Conservation (phyloP, 1,140 invertebrate species). For the Wiebesia pumilae region DNA sequence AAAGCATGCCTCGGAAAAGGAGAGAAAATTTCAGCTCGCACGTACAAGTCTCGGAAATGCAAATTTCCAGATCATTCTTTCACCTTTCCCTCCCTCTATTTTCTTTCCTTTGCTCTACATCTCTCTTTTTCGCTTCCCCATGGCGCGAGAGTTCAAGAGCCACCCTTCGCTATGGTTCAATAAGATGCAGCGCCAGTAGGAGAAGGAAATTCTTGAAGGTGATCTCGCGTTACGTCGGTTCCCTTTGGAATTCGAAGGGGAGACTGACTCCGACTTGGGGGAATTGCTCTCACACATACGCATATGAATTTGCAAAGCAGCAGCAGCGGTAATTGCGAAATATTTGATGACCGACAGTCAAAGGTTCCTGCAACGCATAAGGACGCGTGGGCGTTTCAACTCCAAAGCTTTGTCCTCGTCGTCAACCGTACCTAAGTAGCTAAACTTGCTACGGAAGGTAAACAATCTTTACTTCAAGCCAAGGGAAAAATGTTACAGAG, state of each 20-base stretch:
- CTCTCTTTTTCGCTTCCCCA: constrained; percentile 16
- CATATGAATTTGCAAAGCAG: constrained; percentile 47
- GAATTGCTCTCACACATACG: constrained; percentile 27
- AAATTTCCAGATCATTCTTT: constrained; percentile 43
- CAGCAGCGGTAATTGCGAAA: constrained; percentile 31
- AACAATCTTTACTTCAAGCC: constrained; percentile 38
- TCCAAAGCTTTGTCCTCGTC: neutral
- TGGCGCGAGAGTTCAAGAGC: constrained; percentile 19
- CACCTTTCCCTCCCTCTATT: neutral
- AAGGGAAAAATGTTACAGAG: constrained; percentile 13
- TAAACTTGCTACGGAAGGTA: constrained; percentile 5
- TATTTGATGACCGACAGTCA: constrained; percentile 48
- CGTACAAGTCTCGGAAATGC: constrained; percentile 42
- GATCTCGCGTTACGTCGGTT: constrained; percentile 6
- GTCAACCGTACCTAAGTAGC: neutral
- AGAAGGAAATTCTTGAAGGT: constrained; percentile 38
- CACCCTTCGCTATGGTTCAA: constrained; percentile 47
- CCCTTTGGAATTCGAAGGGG: constrained; percentile 30
- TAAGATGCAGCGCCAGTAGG: constrained; percentile 26
- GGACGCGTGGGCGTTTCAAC: neutral
- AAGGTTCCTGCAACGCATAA: constrained; percentile 39
- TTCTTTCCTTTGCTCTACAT: neutral
- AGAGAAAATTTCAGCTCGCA: constrained; percentile 35
- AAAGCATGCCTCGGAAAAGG: neutral
- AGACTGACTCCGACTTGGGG: neutral